These are phyloP conservation scores for Ectemnius continuus DNA, from an alignment of 2,888 invertebrate species.

Conservation along the genomic window DNA sequence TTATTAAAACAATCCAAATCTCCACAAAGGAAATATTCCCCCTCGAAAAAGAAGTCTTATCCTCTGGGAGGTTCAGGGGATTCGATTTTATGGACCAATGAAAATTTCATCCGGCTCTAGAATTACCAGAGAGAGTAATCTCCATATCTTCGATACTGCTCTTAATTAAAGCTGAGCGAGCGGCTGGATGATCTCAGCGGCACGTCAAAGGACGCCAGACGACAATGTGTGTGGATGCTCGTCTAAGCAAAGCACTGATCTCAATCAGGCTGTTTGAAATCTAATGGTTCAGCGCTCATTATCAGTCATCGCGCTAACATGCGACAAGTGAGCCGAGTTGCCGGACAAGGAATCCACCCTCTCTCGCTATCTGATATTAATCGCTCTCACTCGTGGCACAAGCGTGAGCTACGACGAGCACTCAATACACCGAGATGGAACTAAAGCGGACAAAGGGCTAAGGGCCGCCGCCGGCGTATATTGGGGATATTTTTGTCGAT, in stretches of 20 bases:
- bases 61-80: too few species aligned
- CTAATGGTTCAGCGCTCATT: slow-evolving; percentile 39
- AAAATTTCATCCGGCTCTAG: too few species aligned
- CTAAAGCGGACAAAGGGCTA: background rate
- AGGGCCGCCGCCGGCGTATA: background rate
- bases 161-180: too few species aligned
- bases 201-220: slow-evolving; percentile 18
- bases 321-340: slow-evolving; percentile 15
- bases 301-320: slow-evolving; percentile 17
- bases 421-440: background rate
- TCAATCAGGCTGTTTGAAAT: slow-evolving; percentile 20
- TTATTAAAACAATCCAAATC: too few species aligned
- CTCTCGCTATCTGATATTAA: background rate
- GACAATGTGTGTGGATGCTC: background rate
- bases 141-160: slow-evolving; percentile 6
- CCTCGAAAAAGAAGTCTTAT: too few species aligned
- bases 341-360: slow-evolving; percentile 12
- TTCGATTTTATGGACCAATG: too few species aligned
- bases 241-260: slow-evolving; percentile 27
- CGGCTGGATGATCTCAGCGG: too few species aligned
- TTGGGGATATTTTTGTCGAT: background rate
- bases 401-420: background rate
- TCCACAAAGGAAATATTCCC: too few species aligned
- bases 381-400: too few species aligned
- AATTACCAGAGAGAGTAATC: background rate